Evolutionary conservation across 1,140 invertebrate genomes (phyloP), one percentile per base, ranked within the genome.

Genomic region (Aethina tumida): DNA sequence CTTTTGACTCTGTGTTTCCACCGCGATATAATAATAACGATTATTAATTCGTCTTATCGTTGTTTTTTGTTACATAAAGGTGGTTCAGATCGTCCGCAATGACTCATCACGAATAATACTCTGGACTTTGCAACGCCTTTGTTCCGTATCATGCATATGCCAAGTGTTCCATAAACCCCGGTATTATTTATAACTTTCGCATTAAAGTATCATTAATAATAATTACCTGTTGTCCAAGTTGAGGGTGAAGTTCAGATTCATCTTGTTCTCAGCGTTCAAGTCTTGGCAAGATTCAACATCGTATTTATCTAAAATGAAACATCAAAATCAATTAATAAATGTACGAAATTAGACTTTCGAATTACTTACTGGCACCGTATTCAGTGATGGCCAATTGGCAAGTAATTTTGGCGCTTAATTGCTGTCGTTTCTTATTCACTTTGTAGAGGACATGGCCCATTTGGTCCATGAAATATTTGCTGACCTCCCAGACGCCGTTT

Each of bases 381-480:
- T 82, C 76, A 9, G 75, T 78, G 26, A 82, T 73, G 4, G 74
- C 76, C 13, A 84, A 56, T 50, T 79, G 75, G 52, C 76, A 83
- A 9, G 71, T 71, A 35, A 82, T 71, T 56, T 68, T 74, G 10
- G 74, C 70, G 41, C 66, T 68, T 10, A 73, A 58, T 27, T 68
- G 64, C 47, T 73, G 65, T 38, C 64, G 62, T 42, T 71, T 69
- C 12, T 63, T 56, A 31, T 68, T 67, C 2, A 74, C 55, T 44
- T 67, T 67, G 24, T 65, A 66, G 2, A 73, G 56, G 18, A 71
- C 8, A 22, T 50, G 56, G 43, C 56, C 63, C 25, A 78, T 34
- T 40, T 76, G 68, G 20, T 75, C 63, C 45, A 76, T 58, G 15
- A 76, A 60, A 41, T 68, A 73, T 58, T 67, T 63, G 41, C 64